A percentile compares a stretch with the other conserved stretches of the same genome.
phyloP scores from a whole-genome alignment of 1,140 invertebrate genomes.

The Calephelis nemesis region DNA sequence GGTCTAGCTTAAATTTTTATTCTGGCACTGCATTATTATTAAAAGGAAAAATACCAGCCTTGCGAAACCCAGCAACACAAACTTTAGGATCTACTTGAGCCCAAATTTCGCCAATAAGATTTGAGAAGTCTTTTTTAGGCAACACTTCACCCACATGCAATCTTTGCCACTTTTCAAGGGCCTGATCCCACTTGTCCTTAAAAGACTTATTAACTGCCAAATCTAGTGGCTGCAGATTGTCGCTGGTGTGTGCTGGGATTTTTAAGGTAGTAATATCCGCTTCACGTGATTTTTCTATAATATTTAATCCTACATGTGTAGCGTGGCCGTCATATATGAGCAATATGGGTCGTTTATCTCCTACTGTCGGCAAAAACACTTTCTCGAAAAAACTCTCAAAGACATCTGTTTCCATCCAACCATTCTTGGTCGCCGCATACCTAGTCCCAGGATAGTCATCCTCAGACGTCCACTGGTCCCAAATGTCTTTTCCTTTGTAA shows the following conservation, averaged over 20 bases:
- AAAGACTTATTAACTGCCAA: conserved; percentile 45
- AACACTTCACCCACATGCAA: conserved; percentile 31
- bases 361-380: too few species aligned
- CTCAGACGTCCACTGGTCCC: too few species aligned
- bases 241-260: conserved; percentile 42
- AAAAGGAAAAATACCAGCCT: conserved; percentile 39
- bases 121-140: conserved; percentile 35
- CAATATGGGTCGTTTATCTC: background rate
- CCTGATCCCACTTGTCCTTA: conserved; percentile 36
- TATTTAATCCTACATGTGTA: conserved; percentile 33
- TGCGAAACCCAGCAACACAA: conserved; percentile 37
- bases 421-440: too few species aligned
- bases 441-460: too few species aligned
- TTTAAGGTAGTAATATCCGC: conserved; percentile 42
- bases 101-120: conserved; percentile 31
- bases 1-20: too few species aligned
- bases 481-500: too few species aligned
- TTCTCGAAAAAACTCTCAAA: too few species aligned
- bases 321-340: conserved; percentile 41
- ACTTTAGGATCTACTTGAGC: conserved; percentile 30
- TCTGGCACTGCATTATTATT: background rate
- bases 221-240: conserved; percentile 46
- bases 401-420: too few species aligned
- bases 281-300: conserved; percentile 36
- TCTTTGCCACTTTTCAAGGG: conserved; percentile 40